Evolutionary conservation across 2,113 vertebrate genomes (phyloP), one percentile per base, ranked within the genome.

Genomic region (Panthera tigris): DNA sequence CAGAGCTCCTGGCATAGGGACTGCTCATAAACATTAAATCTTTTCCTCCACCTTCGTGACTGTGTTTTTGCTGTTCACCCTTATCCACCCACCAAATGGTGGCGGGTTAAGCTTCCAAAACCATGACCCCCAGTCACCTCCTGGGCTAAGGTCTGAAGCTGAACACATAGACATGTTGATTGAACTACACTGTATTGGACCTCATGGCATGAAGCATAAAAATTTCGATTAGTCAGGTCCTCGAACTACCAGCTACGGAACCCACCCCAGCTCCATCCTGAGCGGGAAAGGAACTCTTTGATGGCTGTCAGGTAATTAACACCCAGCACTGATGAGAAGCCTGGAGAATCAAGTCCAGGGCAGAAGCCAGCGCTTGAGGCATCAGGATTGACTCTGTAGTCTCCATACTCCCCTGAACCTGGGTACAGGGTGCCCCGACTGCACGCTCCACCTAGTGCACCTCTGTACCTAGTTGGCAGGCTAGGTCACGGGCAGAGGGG

Each of bases 391-490:
- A 27, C 27, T 19, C 16, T 23, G n/a, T 31, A 19, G 48, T 31
- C 83, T 55, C 21, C 82, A 73, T 2, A 71, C 16, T 36, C 25
- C 39, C 79, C 50, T 0, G 18, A 29, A 29, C 50, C 50, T 7
- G 55, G 36, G 41, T 0, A 0, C 52, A 84, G 79, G 61, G 9
- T 5, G 23, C 95, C 85, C 27, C 21, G 16, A 19, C 5, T 27
- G 23, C 1, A 3, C 29, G 0, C 7, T 19, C 36, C 29, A 29
- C 57, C 19, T 19, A 18, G 14, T 1, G 33, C 7, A 5, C 25
- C 83, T 74, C 19, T 1, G 48, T 39, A 1, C 61, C 16, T 18
- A 50, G 81, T 52, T 95, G 80, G 94, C 25, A 50, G 89, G 39
- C 39, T 39, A 39, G 79, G 74, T 89, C 94, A 76, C 1, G 0